Evolutionary conservation across 2,797 vertebrate species (phyloP), one percentile per base, ranked within the genome.

Genomic region (Mus caroli): DNA sequence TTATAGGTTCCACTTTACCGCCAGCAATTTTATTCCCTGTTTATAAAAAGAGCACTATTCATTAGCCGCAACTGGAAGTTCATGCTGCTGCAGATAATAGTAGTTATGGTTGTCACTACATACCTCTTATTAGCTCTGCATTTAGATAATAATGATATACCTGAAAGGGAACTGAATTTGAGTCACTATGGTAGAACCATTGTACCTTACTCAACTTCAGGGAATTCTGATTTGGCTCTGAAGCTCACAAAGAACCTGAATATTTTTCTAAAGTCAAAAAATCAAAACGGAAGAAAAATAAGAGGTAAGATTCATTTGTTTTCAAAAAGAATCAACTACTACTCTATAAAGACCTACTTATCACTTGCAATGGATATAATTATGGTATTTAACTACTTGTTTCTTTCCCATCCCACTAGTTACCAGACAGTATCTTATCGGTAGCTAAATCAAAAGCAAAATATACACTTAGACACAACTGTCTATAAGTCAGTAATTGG

Each of bases 211-310:
- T 97, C 97, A 60, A 1, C 96, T 95, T 94, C 98, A 0, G 96
- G 97, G 0, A 31, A 98, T 0, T 97, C 98, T 0, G 96, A 96
- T 8, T 96, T 99, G 97, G 94, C 99, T 0, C 96, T 98, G 60
- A 98, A 97, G 46, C 75, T 99, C 96, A 99, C 98, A 0, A 97
- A 98, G 12, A 97, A 98, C 73, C 99, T 99, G 34, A 50, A 50
- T 11, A 98, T 98, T 50, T 94, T 97, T 84, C 92, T 97, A 77
- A 80, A 84, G 10, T 4, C 34, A 37, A 94, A 60, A 31, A 95
- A 97, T 58, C 97, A 97, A 94, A 64, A 79, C 50, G 40, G 96
- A 64, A 40, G 11, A 46, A 24, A 96, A 94, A 73, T 94, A 17
- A 67, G 56, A 96, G 96, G 96, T 97, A 97, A 97, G 92, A 88